A percentile compares a stretch with the other conserved stretches of the same genome.
Evolutionary conservation across 2,797 vertebrate species (phyloP).

Genomic region (Xenentodon cancila): DNA sequence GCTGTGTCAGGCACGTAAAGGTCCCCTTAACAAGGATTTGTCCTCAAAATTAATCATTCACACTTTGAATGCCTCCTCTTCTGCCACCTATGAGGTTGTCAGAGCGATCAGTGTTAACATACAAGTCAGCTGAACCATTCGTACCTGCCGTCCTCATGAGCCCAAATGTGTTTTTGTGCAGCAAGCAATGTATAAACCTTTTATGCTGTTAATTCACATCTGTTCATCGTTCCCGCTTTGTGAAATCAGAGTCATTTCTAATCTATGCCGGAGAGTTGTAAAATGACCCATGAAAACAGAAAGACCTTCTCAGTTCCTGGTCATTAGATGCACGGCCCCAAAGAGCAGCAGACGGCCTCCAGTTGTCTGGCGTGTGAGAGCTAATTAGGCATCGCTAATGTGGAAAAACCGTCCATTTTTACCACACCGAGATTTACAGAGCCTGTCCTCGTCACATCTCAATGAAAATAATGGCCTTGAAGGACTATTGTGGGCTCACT

Average conservation of each 20-base stretch:
- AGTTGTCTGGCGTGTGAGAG: conserved; percentile 50
- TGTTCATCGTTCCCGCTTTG: conserved; percentile 30
- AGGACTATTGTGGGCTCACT: conserved; percentile 48
- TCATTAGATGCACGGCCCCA: conserved; percentile 50
- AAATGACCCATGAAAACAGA: conserved; percentile 65
- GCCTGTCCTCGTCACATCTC: conserved; percentile 52
- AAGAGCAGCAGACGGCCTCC: conserved; percentile 39
- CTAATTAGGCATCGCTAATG: conserved; percentile 83
- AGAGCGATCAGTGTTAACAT: conserved; percentile 21
- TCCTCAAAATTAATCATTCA: conserved; percentile 70
- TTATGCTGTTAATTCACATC: conserved; percentile 40
- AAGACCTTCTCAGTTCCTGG: conserved; percentile 29
- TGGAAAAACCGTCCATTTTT: conserved; percentile 74
- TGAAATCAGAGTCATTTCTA: conserved; percentile 44
- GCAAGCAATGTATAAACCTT: conserved; percentile 46
- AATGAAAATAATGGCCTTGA: conserved; percentile 66
- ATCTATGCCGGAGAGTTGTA: conserved; percentile 43
- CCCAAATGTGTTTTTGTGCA: conserved; percentile 34
- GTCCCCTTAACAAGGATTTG: conserved; percentile 66
- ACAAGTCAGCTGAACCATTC: conserved; percentile 19
- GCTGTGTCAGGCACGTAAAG: conserved; percentile 58
- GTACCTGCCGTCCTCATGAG: conserved; percentile 20
- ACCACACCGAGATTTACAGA: conserved; percentile 69
- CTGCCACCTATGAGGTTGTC: conserved; percentile 18
- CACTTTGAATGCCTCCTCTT: conserved; percentile 47